Conservation (phyloP, 2,888 invertebrate species). For the Drosophila kambysellisi region DNA sequence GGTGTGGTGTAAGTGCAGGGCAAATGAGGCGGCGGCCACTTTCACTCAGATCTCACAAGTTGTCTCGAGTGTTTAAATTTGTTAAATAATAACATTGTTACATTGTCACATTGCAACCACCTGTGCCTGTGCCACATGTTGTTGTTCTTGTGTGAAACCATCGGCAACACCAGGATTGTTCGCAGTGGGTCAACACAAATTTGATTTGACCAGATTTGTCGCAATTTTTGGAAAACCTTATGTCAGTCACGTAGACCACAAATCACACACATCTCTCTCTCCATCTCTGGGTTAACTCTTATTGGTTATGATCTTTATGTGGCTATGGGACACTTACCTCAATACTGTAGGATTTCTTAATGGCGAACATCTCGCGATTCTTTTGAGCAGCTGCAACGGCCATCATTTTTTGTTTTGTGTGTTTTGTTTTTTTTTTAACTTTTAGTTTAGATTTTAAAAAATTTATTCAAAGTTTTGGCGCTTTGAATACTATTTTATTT, state of each 20-base stretch:
- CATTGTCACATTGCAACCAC: conserved; percentile 15
- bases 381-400: conserved; percentile 96
- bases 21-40: conserved; percentile 64
- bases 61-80: conserved; percentile 51
- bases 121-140: conserved; percentile 23
- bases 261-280: neutral
- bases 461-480: conserved; percentile 75
- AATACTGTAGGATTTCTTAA: conserved; percentile 98
- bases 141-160: conserved; percentile 38
- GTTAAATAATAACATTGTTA: conserved; percentile 77
- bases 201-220: neutral
- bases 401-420: conserved; percentile 87
- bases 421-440: conserved; percentile 54
- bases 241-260: conserved; percentile 72
- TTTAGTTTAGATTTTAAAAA: conserved; percentile 64
- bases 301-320: conserved; percentile 3
- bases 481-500: conserved; percentile 78
- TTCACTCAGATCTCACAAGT: conserved; percentile 54
- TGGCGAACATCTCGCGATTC: conserved; percentile 98
- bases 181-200: conserved; percentile 40
- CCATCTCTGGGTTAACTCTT: no score
- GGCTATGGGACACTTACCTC: conserved; percentile 90
- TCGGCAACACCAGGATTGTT: conserved; percentile 17
- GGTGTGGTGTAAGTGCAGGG: conserved; percentile 64
- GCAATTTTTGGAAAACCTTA: conserved; percentile 51